These are phyloP conservation scores for Choristoneura fumiferana DNA, from an alignment of 1,140 invertebrate genomes.

Conservation along the genomic window DNA sequence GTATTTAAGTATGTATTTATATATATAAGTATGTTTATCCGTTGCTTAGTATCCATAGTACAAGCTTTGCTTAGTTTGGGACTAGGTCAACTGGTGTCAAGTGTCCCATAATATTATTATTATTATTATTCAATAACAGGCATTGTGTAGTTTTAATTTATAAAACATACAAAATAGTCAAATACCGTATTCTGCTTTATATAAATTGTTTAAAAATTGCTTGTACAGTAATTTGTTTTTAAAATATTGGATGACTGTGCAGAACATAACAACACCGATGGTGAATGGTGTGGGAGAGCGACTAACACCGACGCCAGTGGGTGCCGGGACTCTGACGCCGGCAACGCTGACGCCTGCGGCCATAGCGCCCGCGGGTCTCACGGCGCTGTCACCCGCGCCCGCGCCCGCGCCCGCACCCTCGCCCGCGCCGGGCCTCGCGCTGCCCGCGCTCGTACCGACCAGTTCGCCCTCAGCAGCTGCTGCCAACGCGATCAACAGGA, in stretches of 20 bases:
- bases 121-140: too few species aligned
- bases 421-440: constrained; percentile 1
- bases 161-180: too few species aligned
- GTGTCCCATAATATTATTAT: too few species aligned
- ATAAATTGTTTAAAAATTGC: too few species aligned
- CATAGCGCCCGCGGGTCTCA: background rate
- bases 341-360: background rate
- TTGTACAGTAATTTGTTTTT: too few species aligned
- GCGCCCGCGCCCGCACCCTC: too few species aligned
- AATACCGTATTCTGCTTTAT: background rate
- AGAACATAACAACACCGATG: constrained; percentile 21
- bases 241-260: background rate
- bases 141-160: too few species aligned
- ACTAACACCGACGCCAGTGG: background rate
- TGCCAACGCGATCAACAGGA: background rate
- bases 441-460: constrained; percentile 1
- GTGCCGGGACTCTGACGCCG: background rate
- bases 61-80: too few species aligned
- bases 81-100: too few species aligned
- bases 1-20: too few species aligned
- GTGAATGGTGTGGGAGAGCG: constrained; percentile 38
- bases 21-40: too few species aligned
- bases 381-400: background rate
- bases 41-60: too few species aligned
- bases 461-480: background rate